Percentiles rank a stretch among this genome's conserved stretches.
phyloP scores from a whole-genome alignment of 2,888 invertebrate genomes.

The Diachrysia chrysitis region DNA sequence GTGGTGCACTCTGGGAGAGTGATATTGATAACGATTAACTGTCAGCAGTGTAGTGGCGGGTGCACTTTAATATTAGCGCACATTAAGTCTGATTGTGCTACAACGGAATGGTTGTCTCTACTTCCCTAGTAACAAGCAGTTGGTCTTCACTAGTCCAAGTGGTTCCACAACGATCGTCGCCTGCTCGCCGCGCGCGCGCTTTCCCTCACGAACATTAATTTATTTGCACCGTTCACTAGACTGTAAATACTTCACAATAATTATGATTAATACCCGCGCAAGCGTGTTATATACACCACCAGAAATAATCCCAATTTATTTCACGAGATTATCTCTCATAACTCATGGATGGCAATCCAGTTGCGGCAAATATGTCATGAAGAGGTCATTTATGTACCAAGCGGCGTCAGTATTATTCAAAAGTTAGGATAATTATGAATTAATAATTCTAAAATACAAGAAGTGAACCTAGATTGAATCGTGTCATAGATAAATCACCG shows the following conservation, averaged over 20 bases:
- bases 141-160: not conserved
- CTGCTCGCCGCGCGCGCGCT: conserved; percentile 25
- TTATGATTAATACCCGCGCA: conserved; percentile 31
- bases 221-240: conserved; percentile 16
- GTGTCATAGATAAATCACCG: too few relatives aligned
- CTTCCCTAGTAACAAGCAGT: too few relatives aligned
- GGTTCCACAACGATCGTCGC: not conserved
- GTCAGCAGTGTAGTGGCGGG: too few relatives aligned
- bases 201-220: conserved; percentile 50
- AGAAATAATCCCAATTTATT: conserved; percentile 37
- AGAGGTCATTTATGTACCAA: conserved; percentile 7
- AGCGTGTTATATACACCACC: conserved; percentile 11
- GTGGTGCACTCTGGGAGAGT: too few relatives aligned
- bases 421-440: too few relatives aligned
- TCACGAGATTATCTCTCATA: conserved; percentile 12
- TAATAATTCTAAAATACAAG: too few relatives aligned
- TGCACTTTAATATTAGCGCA: too few relatives aligned
- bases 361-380: conserved; percentile 9
- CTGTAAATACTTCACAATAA: conserved; percentile 19
- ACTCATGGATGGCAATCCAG: conserved; percentile 12
- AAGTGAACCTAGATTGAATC: too few relatives aligned
- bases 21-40: too few relatives aligned
- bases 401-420: not conserved
- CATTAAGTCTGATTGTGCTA: too few relatives aligned
- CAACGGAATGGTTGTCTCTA: too few relatives aligned